Evolutionary conservation across 1,140 invertebrate genomes (phyloP), one percentile per base, ranked within the genome.

Genomic region (Physella acuta): DNA sequence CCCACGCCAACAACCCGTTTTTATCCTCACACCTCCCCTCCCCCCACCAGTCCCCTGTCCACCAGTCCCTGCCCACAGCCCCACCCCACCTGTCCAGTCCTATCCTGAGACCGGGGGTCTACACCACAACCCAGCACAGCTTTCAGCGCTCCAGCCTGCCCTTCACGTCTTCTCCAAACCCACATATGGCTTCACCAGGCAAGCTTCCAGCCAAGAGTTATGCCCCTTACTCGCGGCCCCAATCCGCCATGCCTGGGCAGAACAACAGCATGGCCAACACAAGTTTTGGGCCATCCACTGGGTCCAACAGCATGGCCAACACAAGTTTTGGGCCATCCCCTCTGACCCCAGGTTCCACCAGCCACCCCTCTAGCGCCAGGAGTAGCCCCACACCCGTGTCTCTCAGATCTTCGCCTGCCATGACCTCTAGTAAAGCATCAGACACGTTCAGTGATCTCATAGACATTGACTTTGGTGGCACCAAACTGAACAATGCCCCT

Each of bases 381-480:
- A 8, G 4, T 39, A 30, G 3, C 37, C 17, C 17, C n/a, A 37
- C 59, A 5, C 14, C 8, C 36, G 17, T 20, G 4, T 31, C 55
- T 16, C 5, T 5, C 24, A 28, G n/a, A 31, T 58, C 58, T 8
- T 34, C 58, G 34, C 28, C 8, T 14, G 11, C 33, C 36, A 24
- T 16, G 17, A 44, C 8, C 39, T 61, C 59, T 2, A 31, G 39
- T 11, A 39, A 61, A n/a, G 1, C 8, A 36, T 24, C 34, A 61
- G 59, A 61, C 36, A 28, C 24, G 3, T 44, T 61, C 59, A 26
- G 3, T 44, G 59, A 61, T 39, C 59, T 61, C 33, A 33, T 26
- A 36, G 59, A 61, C 4, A 61, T 61, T 37, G 59, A 61, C 39
- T 61, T 61, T 61, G 36, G 59, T 2, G 24, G 20, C 39, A 44